Conservation (phyloP, 2,888 invertebrate genomes). For the Folsomia manolachei region DNA sequence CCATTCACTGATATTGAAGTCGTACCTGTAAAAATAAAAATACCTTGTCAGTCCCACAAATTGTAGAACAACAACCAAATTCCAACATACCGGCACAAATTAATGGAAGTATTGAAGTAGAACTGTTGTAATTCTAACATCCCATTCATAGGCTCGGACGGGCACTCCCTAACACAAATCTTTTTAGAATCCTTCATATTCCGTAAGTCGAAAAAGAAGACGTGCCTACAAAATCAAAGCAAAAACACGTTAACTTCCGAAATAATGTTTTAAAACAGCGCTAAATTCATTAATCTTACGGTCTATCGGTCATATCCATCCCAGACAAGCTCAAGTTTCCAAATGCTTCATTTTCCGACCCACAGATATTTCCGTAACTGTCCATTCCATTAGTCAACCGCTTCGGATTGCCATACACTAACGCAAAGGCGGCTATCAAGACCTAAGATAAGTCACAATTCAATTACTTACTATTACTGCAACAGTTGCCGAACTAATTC, state of each 20-base stretch:
- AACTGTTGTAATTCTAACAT: slow-evolving; percentile 69
- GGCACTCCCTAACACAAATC: slow-evolving; percentile 87
- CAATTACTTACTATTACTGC: background rate
- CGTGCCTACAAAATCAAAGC: slow-evolving; percentile 58
- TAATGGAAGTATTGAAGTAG: slow-evolving; percentile 69
- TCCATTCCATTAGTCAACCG: slow-evolving; percentile 87
- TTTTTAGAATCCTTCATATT: slow-evolving; percentile 74
- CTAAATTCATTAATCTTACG: slow-evolving; percentile 57
- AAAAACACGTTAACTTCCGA: too few relatives aligned
- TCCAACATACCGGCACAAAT: slow-evolving; percentile 65
- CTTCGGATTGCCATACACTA: slow-evolving; percentile 81
- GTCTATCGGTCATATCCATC: slow-evolving; percentile 72
- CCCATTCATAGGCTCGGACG: slow-evolving; percentile 64
- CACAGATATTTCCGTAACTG: slow-evolving; percentile 92
- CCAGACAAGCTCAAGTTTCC: slow-evolving; percentile 74
- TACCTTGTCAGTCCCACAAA: too few relatives aligned
- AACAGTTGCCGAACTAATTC: too few relatives aligned
- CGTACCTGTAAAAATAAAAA: too few relatives aligned
- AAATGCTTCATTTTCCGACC: slow-evolving; percentile 74
- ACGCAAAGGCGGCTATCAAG: slow-evolving; percentile 78
- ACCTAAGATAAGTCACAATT: slow-evolving; percentile 59
- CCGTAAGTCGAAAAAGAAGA: slow-evolving; percentile 79
- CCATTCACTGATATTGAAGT: slow-evolving; percentile 34
- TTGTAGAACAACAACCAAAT: too few relatives aligned
- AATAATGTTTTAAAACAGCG: slow-evolving; percentile 5